These are phyloP conservation scores for Oenanthe melanoleuca DNA, from an alignment of 2,113 vertebrate species.

Conservation along the genomic window DNA sequence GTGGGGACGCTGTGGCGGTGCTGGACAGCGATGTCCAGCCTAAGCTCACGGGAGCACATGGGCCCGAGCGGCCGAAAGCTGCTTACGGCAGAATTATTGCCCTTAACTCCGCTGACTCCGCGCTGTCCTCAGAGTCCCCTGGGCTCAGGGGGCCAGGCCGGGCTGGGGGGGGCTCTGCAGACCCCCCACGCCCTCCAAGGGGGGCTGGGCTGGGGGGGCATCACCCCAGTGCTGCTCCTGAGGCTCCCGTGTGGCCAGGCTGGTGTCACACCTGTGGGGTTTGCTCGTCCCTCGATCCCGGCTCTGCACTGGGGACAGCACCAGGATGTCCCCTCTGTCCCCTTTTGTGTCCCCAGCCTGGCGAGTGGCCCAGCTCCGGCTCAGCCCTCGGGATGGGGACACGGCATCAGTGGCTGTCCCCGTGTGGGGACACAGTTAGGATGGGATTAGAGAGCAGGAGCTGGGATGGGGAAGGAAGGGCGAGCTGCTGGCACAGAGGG, in stretches of 20 bases:
- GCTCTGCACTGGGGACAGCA: accelerated
- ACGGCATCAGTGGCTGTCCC: accelerated
- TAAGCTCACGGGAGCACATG: slow-evolving; percentile 14
- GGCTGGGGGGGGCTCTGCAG: not conserved
- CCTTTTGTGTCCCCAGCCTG: not conserved
- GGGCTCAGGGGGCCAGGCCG: slow-evolving; percentile 5
- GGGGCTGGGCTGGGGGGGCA: accelerated
- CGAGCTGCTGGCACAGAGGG: not conserved
- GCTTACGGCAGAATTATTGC: slow-evolving; percentile 62
- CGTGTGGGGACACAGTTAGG: not conserved
- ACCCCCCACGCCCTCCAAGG: not conserved
- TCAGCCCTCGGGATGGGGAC: not conserved
- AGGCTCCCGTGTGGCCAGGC: accelerated
- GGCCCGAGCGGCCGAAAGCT: slow-evolving; percentile 46
- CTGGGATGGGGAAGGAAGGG: not conserved
- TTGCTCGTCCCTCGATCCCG: accelerated
- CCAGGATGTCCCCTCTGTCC: not conserved
- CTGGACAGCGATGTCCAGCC: not conserved
- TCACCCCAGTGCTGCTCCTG: accelerated
- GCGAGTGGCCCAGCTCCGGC: slow-evolving; percentile 27
- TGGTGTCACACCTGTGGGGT: not conserved
- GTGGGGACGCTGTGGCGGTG: not conserved
- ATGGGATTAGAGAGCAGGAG: not conserved
- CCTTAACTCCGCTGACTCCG: slow-evolving; percentile 54
- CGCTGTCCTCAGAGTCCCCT: slow-evolving; percentile 60